Base-by-base conservation (phyloP, 2,888 invertebrate species). In the Notodonta dromedarius region DNA sequence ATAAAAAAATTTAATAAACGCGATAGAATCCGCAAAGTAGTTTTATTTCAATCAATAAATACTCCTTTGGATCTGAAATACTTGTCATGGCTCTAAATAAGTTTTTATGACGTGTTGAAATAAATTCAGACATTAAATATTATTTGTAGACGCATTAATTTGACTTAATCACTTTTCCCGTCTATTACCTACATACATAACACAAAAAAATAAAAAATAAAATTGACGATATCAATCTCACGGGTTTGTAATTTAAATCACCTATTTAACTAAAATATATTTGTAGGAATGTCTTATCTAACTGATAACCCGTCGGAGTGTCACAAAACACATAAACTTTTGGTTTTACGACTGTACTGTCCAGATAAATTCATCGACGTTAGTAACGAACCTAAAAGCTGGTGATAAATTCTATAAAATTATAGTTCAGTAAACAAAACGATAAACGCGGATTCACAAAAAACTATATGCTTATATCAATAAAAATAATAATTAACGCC, bases 281-380 rank as follows among this genome's bases (percentile, higher is more conserved):
- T 50, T 46, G 71, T 61, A 71, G 71, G 65, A 74, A 52, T 51
- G 65, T 60, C 53, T 81, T 85, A 86, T 84, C 86, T 57, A 9
- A 42, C 5, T 61, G 80, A 77, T 83, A 83, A 85, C 85, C 84
- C 73, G 58, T 44, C 16, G 50, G 58, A 66, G 79, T 83, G 83
- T 80, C 83, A 83, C 74, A 75, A 58, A 66, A 76, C 66, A 77
- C 76, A 81, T 87, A 82, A 86, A 85, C 73, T 71, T 69, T 73
- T 73, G 56, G 71, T 78, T 85, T 85, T 81, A 86, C 78, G 82
- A 77, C 70, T 56, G 12, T 1, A 40, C 56, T 52, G 44, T 42
- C 40, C 40, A 59, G 77, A 78, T 80, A 79, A 78, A 69, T 77
- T 67, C 71, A 74, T 75, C 71, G 74, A 71, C 71, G 75, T 74